Conservation (phyloP, 2,888 invertebrate genomes). For the Lucinisca nassula region DNA sequence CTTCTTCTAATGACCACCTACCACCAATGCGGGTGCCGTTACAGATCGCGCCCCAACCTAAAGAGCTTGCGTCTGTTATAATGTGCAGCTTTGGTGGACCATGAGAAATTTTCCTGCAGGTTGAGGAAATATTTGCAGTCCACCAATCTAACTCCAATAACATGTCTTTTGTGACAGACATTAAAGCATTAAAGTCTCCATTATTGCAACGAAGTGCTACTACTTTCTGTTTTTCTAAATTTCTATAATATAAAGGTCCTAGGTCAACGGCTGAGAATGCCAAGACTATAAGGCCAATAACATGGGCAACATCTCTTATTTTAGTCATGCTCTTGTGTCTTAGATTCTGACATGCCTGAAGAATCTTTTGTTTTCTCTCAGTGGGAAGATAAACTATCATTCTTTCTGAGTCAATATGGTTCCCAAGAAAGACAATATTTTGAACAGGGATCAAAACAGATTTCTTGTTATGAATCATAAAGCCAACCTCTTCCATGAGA, state of each 20-base stretch:
- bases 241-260: slow-evolving; percentile 12
- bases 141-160: slow-evolving; percentile 25
- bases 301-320: slow-evolving; percentile 21
- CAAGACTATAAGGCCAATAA: slow-evolving; percentile 6
- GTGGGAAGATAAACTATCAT: too few relatives aligned
- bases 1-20: neutral
- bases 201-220: neutral
- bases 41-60: slow-evolving; percentile 20
- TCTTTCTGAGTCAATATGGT: too few relatives aligned
- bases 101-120: slow-evolving; percentile 17
- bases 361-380: neutral
- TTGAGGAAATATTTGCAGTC: neutral
- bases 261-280: slow-evolving; percentile 27
- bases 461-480: too few relatives aligned
- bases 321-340: too few relatives aligned
- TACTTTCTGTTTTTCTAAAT: neutral
- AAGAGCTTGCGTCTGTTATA: slow-evolving; percentile 2
- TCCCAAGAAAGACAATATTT: too few relatives aligned
- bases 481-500: too few relatives aligned
- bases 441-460: too few relatives aligned
- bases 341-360: too few relatives aligned
- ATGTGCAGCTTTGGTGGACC: neutral
- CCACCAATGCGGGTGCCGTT: neutral
- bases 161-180: neutral
- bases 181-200: neutral